Percentiles rank a stretch among this genome's conserved stretches.
phyloP scores from a whole-genome alignment of 1,140 invertebrate genomes.

The Drosophila guanche region DNA sequence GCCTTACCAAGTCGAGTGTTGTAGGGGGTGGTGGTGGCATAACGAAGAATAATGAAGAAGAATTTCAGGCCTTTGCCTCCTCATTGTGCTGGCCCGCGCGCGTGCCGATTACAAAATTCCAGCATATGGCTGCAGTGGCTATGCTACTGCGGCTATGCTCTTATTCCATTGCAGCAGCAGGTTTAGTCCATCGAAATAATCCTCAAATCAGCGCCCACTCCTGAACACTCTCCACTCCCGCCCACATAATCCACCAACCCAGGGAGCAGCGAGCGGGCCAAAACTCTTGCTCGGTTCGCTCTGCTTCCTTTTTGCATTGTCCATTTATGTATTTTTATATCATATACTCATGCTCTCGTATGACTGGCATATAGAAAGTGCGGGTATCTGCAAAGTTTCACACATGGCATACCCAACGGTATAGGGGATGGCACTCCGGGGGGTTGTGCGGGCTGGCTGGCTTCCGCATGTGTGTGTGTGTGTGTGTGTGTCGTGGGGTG shows the following conservation, averaged over 20 bases:
- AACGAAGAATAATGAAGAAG: conserved; percentile 14
- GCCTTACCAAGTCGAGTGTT: conserved; percentile 40
- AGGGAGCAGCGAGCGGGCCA: conserved; percentile 6
- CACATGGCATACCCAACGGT: conserved; percentile 55
- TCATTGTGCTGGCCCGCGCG: conserved; percentile 3
- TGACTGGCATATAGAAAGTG: conserved; percentile 53
- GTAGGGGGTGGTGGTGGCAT: conserved; percentile 24
- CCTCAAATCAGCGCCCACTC: conserved; percentile 22
- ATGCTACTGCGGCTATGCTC: conserved; percentile 8
- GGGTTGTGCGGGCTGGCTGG: background rate
- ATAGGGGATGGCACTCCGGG: conserved; percentile 18
- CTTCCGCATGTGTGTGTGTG: background rate
- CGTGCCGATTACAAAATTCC: conserved; percentile 40
- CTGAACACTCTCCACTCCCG: background rate
- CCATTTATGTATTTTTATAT: conserved; percentile 65
- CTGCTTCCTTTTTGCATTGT: conserved; percentile 52
- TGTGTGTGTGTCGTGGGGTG: background rate
- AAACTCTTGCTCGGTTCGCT: conserved; percentile 38
- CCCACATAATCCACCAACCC: conserved; percentile 36
- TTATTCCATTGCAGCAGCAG: conserved; percentile 45
- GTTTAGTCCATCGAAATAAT: conserved; percentile 21
- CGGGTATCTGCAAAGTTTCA: conserved; percentile 47
- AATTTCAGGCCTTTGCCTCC: conserved; percentile 21
- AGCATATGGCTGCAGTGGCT: conserved; percentile 46
- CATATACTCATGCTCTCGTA: conserved; percentile 32